Conservation (phyloP, 2,888 invertebrate species). For the Gibbula magus region DNA sequence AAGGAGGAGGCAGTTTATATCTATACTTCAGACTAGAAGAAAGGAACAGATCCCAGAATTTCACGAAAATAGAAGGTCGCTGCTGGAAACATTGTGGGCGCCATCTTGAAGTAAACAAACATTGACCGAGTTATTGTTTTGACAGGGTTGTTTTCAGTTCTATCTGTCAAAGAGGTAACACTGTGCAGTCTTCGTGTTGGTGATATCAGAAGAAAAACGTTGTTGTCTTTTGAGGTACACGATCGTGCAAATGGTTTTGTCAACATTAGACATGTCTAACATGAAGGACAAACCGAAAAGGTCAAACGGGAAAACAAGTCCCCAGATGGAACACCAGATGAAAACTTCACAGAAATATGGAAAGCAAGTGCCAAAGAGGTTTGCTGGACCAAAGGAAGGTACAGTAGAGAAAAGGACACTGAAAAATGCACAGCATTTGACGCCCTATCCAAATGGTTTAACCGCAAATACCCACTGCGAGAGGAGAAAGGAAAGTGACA, state of each 20-base stretch:
- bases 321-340: constrained; percentile 23
- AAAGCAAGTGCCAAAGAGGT: constrained; percentile 28
- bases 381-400: constrained; percentile 26
- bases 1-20: neutral
- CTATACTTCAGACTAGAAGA: no score
- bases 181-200: neutral
- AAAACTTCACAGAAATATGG: constrained; percentile 18
- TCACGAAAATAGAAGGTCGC: neutral
- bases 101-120: constrained; percentile 25
- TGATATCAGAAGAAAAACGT: neutral
- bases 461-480: constrained; percentile 1
- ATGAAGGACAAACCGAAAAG: constrained; percentile 23
- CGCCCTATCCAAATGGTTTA: neutral
- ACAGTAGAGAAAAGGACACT: constrained; percentile 8
- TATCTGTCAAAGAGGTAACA: neutral
- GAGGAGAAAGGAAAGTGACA: neutral
- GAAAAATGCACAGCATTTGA: constrained; percentile 9
- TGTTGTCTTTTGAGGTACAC: neutral
- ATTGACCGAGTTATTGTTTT: neutral
- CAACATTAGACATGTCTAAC: constrained; percentile 26
- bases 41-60: neutral
- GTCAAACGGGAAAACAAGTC: constrained; percentile 12
- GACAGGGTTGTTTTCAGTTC: neutral
- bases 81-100: constrained; percentile 3
- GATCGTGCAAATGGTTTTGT: constrained; percentile 29